Conservation (phyloP, 35 echinoderm and acorn worm species). For the Lytechinus pictus region DNA sequence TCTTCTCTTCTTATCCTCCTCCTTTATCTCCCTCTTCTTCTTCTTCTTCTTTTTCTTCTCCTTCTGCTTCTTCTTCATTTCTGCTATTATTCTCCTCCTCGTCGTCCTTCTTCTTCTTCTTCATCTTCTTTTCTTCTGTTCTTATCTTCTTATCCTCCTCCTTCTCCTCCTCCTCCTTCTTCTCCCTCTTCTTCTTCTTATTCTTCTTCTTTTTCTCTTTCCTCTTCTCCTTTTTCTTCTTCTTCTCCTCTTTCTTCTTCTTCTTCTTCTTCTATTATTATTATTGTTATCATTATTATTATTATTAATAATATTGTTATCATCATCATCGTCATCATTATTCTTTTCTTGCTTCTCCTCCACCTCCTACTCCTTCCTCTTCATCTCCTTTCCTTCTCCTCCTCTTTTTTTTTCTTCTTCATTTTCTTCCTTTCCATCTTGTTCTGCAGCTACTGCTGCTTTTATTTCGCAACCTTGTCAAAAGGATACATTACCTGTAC, state of each 20-base stretch:
- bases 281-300: not conserved
- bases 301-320: not conserved
- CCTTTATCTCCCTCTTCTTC: not conserved
- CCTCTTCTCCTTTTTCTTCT: not conserved
- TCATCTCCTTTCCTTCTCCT: not conserved
- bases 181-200: not conserved
- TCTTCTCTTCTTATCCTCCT: too few relatives aligned
- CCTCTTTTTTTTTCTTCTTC: not conserved
- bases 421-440: not conserved
- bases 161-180: slow-evolving; percentile 1
- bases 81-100: too few relatives aligned
- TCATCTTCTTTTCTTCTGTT: not conserved
- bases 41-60: not conserved
- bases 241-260: not conserved
- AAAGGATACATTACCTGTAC: too few relatives aligned
- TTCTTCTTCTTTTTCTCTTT: not conserved
- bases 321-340: not conserved
- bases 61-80: not conserved
- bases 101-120: not conserved
- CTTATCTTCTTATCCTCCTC: not conserved
- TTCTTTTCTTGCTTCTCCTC: not conserved
- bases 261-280: not conserved
- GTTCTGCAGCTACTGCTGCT: not conserved
- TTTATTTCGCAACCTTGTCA: not conserved
- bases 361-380: not conserved